Evolutionary conservation across 2,113 vertebrate species (phyloP).

Genomic region (Clarias gariepinus): DNA sequence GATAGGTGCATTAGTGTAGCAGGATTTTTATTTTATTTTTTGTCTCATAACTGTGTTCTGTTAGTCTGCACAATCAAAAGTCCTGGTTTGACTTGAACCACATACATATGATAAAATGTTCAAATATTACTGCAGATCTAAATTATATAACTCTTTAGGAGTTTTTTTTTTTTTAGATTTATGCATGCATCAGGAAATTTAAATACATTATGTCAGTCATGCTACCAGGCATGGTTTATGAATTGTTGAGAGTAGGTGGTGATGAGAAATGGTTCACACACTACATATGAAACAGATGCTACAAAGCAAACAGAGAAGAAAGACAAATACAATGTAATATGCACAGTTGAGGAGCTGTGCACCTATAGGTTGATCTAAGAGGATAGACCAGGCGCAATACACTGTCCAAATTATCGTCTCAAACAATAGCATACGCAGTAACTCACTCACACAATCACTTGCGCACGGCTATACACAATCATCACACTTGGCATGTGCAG

Average conservation of each 20-base stretch:
- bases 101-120: neutral
- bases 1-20: too few relatives aligned
- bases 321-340: neutral
- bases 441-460: slow-evolving; percentile 16
- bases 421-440: slow-evolving; percentile 8
- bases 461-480: neutral
- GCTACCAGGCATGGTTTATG: neutral
- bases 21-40: too few relatives aligned
- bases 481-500: neutral
- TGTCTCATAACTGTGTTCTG: too few relatives aligned
- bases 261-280: neutral
- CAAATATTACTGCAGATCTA: neutral
- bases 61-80: too few relatives aligned
- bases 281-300: neutral
- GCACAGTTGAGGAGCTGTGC: neutral
- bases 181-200: neutral
- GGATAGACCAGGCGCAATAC: neutral
- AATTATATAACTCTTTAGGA: neutral
- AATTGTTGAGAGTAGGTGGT: neutral
- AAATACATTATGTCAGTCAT: neutral
- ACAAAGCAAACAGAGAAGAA: neutral
- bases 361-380: neutral
- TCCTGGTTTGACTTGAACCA: too few relatives aligned
- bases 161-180: neutral
- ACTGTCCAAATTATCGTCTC: neutral